Evolutionary conservation across 2,888 invertebrate genomes (phyloP).

Genomic region (Phaedon cochleariae): DNA sequence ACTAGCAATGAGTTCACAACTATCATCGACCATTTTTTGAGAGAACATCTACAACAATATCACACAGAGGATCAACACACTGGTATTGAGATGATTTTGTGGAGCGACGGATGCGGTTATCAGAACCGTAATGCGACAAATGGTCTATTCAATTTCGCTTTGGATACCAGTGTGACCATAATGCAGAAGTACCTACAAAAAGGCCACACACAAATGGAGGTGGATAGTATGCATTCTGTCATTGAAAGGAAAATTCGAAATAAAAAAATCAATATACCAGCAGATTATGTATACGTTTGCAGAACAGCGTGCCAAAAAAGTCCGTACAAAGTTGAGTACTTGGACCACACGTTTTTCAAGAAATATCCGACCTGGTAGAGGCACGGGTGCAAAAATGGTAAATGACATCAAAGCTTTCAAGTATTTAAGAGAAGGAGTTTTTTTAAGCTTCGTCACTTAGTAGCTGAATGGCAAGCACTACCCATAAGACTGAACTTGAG

Average conservation of each 20-base stretch:
- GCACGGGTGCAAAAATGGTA: conserved; percentile 10
- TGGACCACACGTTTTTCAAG: conserved; percentile 18
- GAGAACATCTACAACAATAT: conserved; percentile 14
- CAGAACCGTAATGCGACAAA: conserved; percentile 21
- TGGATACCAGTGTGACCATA: conserved; percentile 17
- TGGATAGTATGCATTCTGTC: conserved; percentile 33
- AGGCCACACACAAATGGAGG: conserved; percentile 41
- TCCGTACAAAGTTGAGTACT: conserved; percentile 37
- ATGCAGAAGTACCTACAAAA: conserved; percentile 36
- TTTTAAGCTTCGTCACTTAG: conserved; percentile 19
- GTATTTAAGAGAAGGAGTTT: conserved; percentile 16
- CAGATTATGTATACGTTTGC: conserved; percentile 35
- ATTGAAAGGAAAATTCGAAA: conserved; percentile 36
- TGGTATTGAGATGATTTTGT: conserved; percentile 19
- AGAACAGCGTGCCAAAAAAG: conserved; percentile 26
- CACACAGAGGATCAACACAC: conserved; percentile 2
- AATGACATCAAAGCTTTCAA: conserved; percentile 16
- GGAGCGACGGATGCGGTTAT: conserved; percentile 17
- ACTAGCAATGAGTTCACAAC: conserved; percentile 19
- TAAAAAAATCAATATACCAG: conserved; percentile 35
- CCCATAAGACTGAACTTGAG: conserved; percentile 13
- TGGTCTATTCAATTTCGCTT: conserved; percentile 19
- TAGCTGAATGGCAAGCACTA: conserved; percentile 15
- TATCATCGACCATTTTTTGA: conserved; percentile 16
- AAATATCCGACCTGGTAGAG: conserved; percentile 16